Evolutionary conservation across 2,888 invertebrate species (phyloP).

Genomic region (Pegoplata infirma): DNA sequence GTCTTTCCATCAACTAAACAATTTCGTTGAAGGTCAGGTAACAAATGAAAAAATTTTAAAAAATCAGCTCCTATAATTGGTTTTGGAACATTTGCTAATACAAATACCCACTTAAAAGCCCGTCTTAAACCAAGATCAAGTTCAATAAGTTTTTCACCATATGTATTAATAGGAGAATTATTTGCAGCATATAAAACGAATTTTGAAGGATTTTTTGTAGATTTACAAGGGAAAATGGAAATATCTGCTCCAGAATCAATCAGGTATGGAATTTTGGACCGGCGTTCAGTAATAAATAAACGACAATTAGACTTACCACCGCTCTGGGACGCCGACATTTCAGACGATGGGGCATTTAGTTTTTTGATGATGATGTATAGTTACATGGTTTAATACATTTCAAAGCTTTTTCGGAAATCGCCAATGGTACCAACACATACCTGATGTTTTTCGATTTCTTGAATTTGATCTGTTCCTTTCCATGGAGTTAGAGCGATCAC

Average conservation of each 20-base stretch:
- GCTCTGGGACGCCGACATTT: neutral
- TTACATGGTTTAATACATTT: no score
- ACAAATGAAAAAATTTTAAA: slow-evolving; percentile 37
- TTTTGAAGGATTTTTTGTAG: neutral
- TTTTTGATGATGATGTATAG: no score
- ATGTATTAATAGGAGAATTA: slow-evolving; percentile 42
- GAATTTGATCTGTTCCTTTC: no score
- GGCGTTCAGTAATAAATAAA: slow-evolving; percentile 5
- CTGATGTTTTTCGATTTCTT: no score
- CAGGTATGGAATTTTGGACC: neutral
- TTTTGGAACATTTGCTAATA: no score
- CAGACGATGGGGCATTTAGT: no score
- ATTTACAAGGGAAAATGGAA: slow-evolving; percentile 1
- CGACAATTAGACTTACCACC: neutral
- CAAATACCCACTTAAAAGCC: no score
- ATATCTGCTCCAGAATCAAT: neutral
- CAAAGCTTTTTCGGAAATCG: no score
- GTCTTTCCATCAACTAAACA: slow-evolving; percentile 44
- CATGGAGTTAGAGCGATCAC: no score
- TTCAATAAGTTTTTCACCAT: slow-evolving; percentile 40
- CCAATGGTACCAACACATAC: no score
- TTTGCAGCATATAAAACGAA: slow-evolving; percentile 55
- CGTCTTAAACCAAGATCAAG: no score
- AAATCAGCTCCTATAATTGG: slow-evolving; percentile 65
- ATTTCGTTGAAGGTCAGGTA: neutral